phyloP scores from a whole-genome alignment of 2,888 invertebrate species.

The Lymantria monacha region DNA sequence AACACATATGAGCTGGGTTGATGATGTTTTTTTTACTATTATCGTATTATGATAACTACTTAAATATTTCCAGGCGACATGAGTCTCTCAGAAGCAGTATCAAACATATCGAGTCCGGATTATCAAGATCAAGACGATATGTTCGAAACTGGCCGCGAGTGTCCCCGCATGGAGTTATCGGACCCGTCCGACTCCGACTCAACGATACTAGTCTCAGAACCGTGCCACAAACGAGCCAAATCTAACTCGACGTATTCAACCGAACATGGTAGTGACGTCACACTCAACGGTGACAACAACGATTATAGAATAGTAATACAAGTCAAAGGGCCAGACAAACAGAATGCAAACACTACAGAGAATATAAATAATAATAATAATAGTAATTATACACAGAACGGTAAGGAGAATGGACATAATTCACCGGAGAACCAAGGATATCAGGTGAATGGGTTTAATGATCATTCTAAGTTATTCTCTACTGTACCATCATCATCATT shows the following conservation, averaged over 20 bases:
- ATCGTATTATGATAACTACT: too few relatives aligned
- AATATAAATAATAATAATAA: conserved; percentile 68
- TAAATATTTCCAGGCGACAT: conserved; percentile 83
- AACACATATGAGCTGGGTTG: too few relatives aligned
- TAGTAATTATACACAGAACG: conserved; percentile 72
- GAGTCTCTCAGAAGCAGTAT: conserved; percentile 92
- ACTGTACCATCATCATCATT: too few relatives aligned
- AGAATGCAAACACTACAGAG: conserved; percentile 58
- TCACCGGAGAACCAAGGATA: conserved; percentile 83
- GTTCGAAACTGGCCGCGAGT: conserved; percentile 89
- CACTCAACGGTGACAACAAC: conserved; percentile 74
- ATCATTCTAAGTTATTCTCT: not conserved
- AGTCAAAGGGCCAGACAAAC: conserved; percentile 74
- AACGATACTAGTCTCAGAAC: conserved; percentile 92
- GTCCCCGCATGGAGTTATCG: conserved; percentile 91
- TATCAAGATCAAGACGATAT: conserved; percentile 94
- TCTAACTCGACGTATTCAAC: conserved; percentile 70
- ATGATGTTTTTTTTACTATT: too few relatives aligned
- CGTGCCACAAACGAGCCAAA: conserved; percentile 82
- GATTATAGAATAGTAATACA: conserved; percentile 92
- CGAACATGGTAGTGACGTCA: conserved; percentile 83
- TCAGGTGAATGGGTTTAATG: conserved; percentile 48
- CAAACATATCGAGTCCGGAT: conserved; percentile 94
- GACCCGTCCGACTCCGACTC: conserved; percentile 95
- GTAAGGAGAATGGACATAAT: conserved; percentile 71